Base-by-base conservation (phyloP, 2,888 invertebrate genomes). In the Phaedon cochleariae region DNA sequence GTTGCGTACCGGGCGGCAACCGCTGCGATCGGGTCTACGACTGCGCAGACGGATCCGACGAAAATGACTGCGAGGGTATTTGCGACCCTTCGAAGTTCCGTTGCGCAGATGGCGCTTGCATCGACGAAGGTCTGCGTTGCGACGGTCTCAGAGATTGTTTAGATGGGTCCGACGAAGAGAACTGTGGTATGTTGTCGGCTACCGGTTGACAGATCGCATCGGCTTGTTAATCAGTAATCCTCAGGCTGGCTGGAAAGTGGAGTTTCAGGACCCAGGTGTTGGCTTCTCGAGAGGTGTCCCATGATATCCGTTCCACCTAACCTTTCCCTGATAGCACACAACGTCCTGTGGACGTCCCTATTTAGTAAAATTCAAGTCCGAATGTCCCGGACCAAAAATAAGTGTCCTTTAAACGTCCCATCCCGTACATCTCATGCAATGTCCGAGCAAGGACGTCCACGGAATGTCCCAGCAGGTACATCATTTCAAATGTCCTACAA, bases 41-140 rank as follows among this genome's bases (percentile, higher is more conserved):
- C 81, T 97, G 97, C 80, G 81, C 82, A 0, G 93, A 94, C 78
- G 87, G 88, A 22, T 89, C 90, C 46, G 94, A 94, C 81, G 94
- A 94, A 84, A 79, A 88, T 59, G 90, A 90, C 72, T 94, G 76
- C 61, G 58, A 65, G 7, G 67, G 64, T 34, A 64, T 64, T 17
- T 77, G 77, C 53, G 61, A 53, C n/a, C 12, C 59, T 6, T 63
- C 67, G 10, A 45, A 74, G 58, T 82, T 81, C 65, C 73, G 73
- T 77, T 85, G 83, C 70, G 77, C 73, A 7, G 72, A 71, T 53
- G 80, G 80, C 45, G 69, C 65, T 20, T 94, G 93, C 76, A 84
- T 88, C 69, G 77, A 81, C 22, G 73, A 70, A 21, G 75, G 75
- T 29, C 80, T 81, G 48, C 80, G 80, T 49, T 88, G 88, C 75